Evolutionary conservation across 2,113 vertebrate species (phyloP).

Genomic region (Lamprologus speciosus): DNA sequence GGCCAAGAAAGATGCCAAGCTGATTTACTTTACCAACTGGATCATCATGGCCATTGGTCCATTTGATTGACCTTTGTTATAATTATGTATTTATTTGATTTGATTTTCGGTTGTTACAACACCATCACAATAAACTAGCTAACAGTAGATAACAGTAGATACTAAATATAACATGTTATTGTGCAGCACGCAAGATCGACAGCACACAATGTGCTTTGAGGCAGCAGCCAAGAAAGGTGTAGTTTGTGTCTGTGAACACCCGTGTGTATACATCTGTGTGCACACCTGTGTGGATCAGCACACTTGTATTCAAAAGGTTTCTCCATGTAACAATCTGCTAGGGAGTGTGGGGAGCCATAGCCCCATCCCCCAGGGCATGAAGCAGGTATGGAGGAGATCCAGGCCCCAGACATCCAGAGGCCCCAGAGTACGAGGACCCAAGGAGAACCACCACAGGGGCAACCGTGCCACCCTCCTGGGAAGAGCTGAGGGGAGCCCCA

Average conservation of each 20-base stretch:
- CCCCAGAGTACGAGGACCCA: too few relatives aligned
- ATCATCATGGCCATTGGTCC: neutral
- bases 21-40: neutral
- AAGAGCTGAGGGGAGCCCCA: neutral
- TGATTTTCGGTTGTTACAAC: neutral
- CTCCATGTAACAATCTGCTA: too few relatives aligned
- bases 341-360: too few relatives aligned
- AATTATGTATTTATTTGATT: neutral
- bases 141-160: neutral
- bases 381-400: neutral
- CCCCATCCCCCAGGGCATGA: too few relatives aligned
- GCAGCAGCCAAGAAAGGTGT: neutral
- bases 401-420: neutral
- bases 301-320: neutral
- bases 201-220: neutral
- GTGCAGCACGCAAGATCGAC: neutral
- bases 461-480: neutral
- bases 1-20: neutral
- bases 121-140: neutral
- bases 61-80: neutral
- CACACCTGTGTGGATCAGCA: neutral
- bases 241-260: neutral
- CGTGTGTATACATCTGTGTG: neutral
- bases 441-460: neutral
- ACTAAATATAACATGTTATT: neutral